phyloP scores from a whole-genome alignment of 2,113 vertebrate species.

The Dascyllus trimaculatus region DNA sequence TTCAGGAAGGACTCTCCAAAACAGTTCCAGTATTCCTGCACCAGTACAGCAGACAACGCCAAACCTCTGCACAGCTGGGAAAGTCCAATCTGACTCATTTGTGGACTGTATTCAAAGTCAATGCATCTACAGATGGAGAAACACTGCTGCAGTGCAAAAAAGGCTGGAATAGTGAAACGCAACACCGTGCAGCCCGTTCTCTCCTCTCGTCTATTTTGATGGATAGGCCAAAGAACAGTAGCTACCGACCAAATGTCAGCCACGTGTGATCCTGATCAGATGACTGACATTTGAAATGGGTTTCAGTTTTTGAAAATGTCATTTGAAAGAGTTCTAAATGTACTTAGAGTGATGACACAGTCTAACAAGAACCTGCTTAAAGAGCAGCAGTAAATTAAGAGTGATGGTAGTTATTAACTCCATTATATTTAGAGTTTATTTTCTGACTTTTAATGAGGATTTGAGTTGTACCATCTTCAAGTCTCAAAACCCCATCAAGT shows the following conservation, averaged over 20 bases:
- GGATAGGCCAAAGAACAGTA: constrained; percentile 22
- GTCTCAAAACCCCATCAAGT: neutral
- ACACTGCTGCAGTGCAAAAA: constrained; percentile 58
- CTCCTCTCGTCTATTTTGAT: constrained; percentile 7
- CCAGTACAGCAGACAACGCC: constrained; percentile 62
- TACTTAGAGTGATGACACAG: neutral
- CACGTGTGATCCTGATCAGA: constrained; percentile 3
- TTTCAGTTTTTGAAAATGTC: neutral
- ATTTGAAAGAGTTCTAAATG: neutral
- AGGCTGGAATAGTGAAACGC: constrained; percentile 43
- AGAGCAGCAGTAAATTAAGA: neutral
- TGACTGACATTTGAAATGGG: constrained; percentile 5
- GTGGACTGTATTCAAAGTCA: constrained; percentile 68
- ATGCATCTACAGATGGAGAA: constrained; percentile 67
- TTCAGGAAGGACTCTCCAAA: constrained; percentile 63
- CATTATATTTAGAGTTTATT: constrained; percentile 15
- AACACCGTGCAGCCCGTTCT: constrained; percentile 12
- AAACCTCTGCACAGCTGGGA: constrained; percentile 78
- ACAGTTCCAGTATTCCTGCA: constrained; percentile 73
- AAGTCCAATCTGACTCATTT: constrained; percentile 80
- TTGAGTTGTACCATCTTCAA: neutral
- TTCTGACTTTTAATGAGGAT: neutral
- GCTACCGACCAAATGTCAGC: constrained; percentile 23
- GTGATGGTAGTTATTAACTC: constrained; percentile 2
- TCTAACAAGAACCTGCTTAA: too few relatives aligned